These are phyloP conservation scores for Tiliacea citrago DNA, from an alignment of 2,888 invertebrate species.

Conservation along the genomic window DNA sequence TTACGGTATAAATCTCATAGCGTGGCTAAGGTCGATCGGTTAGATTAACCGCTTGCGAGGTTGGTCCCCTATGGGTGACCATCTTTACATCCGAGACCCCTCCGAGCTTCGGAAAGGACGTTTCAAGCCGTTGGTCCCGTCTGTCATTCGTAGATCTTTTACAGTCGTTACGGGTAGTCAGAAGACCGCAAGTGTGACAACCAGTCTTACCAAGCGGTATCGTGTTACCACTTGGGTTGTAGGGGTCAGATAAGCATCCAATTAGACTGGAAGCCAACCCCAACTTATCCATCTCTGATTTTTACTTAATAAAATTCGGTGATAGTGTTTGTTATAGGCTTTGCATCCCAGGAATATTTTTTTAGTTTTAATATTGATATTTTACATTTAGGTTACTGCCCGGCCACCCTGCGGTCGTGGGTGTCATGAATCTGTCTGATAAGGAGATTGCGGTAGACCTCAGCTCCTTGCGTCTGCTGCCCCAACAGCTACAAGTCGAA, in stretches of 20 bases:
- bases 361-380: background rate
- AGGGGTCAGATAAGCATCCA: background rate
- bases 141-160: background rate
- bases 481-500: slow-evolving; percentile 74
- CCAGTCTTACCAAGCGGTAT: background rate
- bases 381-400: slow-evolving; percentile 71
- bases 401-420: slow-evolving; percentile 79
- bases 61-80: background rate
- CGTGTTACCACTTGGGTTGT: background rate
- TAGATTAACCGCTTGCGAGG: background rate
- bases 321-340: background rate
- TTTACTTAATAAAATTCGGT: background rate
- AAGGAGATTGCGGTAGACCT: slow-evolving; percentile 79
- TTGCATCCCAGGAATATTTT: background rate
- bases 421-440: slow-evolving; percentile 85
- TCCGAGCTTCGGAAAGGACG: background rate
- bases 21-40: background rate
- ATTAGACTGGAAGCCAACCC: background rate
- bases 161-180: background rate
- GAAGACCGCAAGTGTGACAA: background rate
- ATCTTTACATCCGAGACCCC: no score
- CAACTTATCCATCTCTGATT: background rate
- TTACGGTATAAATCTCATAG: background rate
- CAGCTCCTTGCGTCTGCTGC: slow-evolving; percentile 73
- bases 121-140: background rate